These are phyloP conservation scores for Cerastoderma edule DNA, from an alignment of 2,888 invertebrate species.

Conservation along the genomic window DNA sequence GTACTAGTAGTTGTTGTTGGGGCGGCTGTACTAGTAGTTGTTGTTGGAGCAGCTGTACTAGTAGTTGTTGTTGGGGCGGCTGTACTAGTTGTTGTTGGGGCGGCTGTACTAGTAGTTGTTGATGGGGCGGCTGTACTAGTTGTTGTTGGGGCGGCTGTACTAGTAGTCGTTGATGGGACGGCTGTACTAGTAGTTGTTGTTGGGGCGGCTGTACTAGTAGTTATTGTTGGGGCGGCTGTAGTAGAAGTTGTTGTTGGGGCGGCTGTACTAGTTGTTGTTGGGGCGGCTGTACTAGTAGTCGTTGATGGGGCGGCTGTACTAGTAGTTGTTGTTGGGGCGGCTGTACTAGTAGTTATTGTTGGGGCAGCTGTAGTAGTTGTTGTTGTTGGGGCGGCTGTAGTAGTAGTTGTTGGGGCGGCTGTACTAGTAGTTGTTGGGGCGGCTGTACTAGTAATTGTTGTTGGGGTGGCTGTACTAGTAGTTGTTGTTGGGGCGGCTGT, in stretches of 20 bases:
- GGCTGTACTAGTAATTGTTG: background rate
- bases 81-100: background rate
- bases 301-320: background rate
- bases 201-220: background rate
- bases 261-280: background rate
- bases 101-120: background rate
- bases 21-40: background rate
- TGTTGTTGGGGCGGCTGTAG: background rate
- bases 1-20: background rate
- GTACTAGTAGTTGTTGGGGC: background rate
- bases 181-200: background rate
- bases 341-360: background rate
- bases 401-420: background rate
- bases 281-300: background rate
- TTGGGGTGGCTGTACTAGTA: too few relatives aligned
- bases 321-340: background rate
- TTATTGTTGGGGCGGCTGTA: background rate
- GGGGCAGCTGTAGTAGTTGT: background rate
- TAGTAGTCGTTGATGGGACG: background rate
- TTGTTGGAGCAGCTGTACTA: background rate
- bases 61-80: background rate
- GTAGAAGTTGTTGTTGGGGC: background rate
- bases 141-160: background rate
- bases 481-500: background rate
- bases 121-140: background rate